Evolutionary conservation across 2,797 vertebrate genomes (phyloP), one percentile per base, ranked within the genome.

Genomic region (Parauchenoglanis punctatus): DNA sequence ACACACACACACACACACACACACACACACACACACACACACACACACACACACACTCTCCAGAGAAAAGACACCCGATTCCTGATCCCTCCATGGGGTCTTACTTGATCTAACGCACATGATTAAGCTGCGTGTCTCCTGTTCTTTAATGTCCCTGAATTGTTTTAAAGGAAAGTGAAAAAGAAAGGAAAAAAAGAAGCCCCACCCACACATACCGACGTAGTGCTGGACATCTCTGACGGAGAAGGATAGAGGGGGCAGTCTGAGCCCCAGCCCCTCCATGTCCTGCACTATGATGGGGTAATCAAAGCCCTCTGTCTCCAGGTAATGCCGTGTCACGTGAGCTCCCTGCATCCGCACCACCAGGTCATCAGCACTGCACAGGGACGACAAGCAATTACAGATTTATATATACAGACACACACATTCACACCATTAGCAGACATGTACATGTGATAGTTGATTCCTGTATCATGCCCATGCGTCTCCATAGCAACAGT

Each of bases 161-260:
- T 6, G 5, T 63, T 63, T 28, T 28, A n/a, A n/a, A 63, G 25
- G 17, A 63, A 20, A 56, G 15, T 10, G 7, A 18, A 15, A 68
- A 31, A 23, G 7, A 49, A 49, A 4, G 46, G 46, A 49, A 54
- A 31, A 31, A 31, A 31, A 31, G 31, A 31, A 31, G 31, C 31
- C 31, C 31, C 31, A 31, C 31, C 31, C 31, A 31, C 4, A 85
- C 97, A 95, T 95, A 99, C 99, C 99, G 85, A 99, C 98, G 85
- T 98, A 99, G 89, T 95, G 97, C 95, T 99, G 97, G 96, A 99
- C 99, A 87, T 99, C 97, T 92, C 92, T 95, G 92, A 99, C 97
- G 0, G 98, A 97, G 92, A 99, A 99, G 4, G 96, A 95, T 3
- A 95, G 93, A 0, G 96, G 92, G 25, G 98, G 99, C 59, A 99